Evolutionary conservation across 2,888 invertebrate genomes (phyloP), one percentile per base, ranked within the genome.

Genomic region (Eurytoma californica): DNA sequence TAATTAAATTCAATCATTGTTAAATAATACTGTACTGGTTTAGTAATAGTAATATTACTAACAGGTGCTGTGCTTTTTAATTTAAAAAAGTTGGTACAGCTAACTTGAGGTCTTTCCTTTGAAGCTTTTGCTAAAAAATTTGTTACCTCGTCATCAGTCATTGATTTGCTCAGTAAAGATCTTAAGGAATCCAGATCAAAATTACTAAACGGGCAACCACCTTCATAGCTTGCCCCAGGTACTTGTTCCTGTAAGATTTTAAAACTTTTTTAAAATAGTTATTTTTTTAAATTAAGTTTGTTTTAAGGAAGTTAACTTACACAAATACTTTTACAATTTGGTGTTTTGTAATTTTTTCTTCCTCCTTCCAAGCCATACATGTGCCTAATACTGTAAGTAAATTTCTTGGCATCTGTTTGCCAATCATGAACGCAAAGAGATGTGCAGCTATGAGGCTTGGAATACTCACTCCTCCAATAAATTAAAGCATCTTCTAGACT

Each of bases 321-420:
- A 89, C 94, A 94, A 66, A 95, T 92, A 73, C 90, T 86, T 20
- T 89, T 84, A 85, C 95, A 95, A 81, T 91, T 92, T 60, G 93
- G 93, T 18, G 93, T 93, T 61, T 90, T 88, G 84, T 95, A 95
- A 84, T 91, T 92, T 84, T 91, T 93, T 82, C 92, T 91, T n/a
- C 92, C 90, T 4, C 95, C 95, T 89, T 94, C 94, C 68, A 94
- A 89, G 0, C 95, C 95, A 91, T 95, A 95, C 89, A 95, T 91
- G 85, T 95, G 95, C 80, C 94, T 91, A 70, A 95, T 94, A 77
- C 94, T 94, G 89, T 94, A 94, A 4, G 92, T 86, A 87, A 93
- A 94, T 84, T 93, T 93, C 39, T 92, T 92, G 82, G 92, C 92
- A 88, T 93, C 92, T 66, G 91, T 91, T 70, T 92, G 91, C 95